A percentile compares a stretch with the other conserved stretches of the same genome.
These are phyloP conservation scores for Dicerorhinus sumatrensis DNA, from an alignment of 2,113 vertebrate species.

Conservation along the genomic window DNA sequence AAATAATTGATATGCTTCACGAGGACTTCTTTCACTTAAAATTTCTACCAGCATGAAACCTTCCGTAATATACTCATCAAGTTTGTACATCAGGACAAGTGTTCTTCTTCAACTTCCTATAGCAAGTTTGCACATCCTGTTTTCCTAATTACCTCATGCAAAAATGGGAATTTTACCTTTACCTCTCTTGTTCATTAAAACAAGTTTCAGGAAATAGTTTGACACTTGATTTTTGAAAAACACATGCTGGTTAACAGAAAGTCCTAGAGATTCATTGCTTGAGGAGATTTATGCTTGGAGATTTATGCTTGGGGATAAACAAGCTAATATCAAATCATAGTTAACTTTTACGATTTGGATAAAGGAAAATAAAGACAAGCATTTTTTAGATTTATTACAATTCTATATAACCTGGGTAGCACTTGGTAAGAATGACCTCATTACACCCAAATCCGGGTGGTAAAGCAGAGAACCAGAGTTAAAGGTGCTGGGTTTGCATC, in stretches of 20 bases:
- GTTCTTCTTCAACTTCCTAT: constrained; percentile 81
- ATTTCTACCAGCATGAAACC: constrained; percentile 68
- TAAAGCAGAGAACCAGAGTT: neutral
- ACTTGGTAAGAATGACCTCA: neutral
- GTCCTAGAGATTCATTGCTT: constrained; percentile 32
- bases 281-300: no score
- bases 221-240: constrained; percentile 69
- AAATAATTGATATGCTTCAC: constrained; percentile 39
- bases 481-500: neutral
- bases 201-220: constrained; percentile 73
- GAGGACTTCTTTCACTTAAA: constrained; percentile 60
- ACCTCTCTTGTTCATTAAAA: constrained; percentile 78
- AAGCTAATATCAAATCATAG: constrained; percentile 3
- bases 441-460: neutral
- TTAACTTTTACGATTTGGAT: neutral
- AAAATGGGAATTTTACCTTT: constrained; percentile 68
- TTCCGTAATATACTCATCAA: constrained; percentile 67
- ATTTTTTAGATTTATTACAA: constrained; percentile 37
- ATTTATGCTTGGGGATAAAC: constrained; percentile 17
- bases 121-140: constrained; percentile 84
- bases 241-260: constrained; percentile 52
- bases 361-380: neutral
- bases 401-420: neutral
- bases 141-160: constrained; percentile 82
- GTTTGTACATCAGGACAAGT: constrained; percentile 58